Conservation (phyloP, 2,888 invertebrate species). For the Trissoscelio sp. region DNA sequence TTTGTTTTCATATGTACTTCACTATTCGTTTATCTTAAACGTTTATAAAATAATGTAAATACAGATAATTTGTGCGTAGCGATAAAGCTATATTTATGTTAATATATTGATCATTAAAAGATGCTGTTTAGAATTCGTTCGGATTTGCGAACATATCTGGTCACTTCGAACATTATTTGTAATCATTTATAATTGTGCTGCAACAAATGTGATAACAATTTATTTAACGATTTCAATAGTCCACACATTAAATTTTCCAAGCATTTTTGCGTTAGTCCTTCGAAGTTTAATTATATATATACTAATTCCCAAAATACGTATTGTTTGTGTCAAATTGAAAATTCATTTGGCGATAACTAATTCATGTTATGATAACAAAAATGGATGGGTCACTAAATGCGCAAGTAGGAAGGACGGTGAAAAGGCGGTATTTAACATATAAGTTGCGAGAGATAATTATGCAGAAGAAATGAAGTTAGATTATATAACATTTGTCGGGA, state of each 20-base stretch:
- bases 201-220: conserved; percentile 52
- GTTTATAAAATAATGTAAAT: conserved; percentile 9
- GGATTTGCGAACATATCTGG: conserved; percentile 35
- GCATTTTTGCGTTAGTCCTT: conserved; percentile 14
- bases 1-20: conserved; percentile 3
- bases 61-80: conserved; percentile 21
- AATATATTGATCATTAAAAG: conserved; percentile 7
- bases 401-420: conserved; percentile 59
- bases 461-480: conserved; percentile 6
- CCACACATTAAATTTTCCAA: not conserved
- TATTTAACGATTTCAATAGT: conserved; percentile 24
- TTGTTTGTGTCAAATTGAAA: conserved; percentile 35
- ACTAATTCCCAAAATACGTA: conserved; percentile 30
- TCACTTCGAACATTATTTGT: conserved; percentile 41
- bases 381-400: conserved; percentile 2
- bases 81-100: conserved; percentile 19
- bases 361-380: conserved; percentile 44
- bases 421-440: conserved; percentile 29
- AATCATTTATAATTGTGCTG: conserved; percentile 39
- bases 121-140: conserved; percentile 35
- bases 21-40: not conserved
- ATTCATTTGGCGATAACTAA: conserved; percentile 26
- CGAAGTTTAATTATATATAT: too few relatives aligned
- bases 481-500: conserved; percentile 20
- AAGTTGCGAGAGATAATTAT: conserved; percentile 32